phyloP scores from a whole-genome alignment of 2,797 vertebrate species.

The Moxostoma hubbsi region DNA sequence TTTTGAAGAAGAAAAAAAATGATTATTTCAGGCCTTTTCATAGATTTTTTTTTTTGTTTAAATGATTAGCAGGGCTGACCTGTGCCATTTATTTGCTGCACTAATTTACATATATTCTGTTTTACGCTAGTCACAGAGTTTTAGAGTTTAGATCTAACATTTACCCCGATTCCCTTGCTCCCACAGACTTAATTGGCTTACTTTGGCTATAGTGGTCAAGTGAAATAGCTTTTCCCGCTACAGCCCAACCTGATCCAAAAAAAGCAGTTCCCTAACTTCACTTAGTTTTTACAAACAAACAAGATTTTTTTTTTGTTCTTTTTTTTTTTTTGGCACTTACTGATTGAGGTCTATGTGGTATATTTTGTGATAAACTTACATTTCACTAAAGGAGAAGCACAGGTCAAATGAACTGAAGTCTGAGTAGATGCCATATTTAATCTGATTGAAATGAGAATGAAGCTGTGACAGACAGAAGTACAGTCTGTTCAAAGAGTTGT shows the following conservation, averaged over 20 bases:
- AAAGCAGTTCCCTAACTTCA: slow-evolving; percentile 18
- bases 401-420: background rate
- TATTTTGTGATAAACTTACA: background rate
- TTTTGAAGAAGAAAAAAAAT: no score
- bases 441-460: no score
- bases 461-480: no score
- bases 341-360: background rate
- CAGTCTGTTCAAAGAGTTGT: no score
- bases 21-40: background rate
- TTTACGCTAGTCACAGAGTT: slow-evolving; percentile 10
- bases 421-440: no score
- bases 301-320: background rate
- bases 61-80: slow-evolving; percentile 2
- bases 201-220: background rate
- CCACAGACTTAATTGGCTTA: slow-evolving; percentile 1
- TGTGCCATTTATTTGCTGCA: background rate
- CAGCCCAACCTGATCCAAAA: slow-evolving; percentile 16
- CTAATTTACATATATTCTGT: background rate
- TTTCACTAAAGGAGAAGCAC: background rate
- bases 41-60: background rate
- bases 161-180: background rate
- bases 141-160: background rate
- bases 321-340: background rate
- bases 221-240: slow-evolving; percentile 25
- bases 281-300: slow-evolving; percentile 1